Evolutionary conservation across 23 tunicate genomes (phyloP).

Genomic region (Oikopleura dioica): DNA sequence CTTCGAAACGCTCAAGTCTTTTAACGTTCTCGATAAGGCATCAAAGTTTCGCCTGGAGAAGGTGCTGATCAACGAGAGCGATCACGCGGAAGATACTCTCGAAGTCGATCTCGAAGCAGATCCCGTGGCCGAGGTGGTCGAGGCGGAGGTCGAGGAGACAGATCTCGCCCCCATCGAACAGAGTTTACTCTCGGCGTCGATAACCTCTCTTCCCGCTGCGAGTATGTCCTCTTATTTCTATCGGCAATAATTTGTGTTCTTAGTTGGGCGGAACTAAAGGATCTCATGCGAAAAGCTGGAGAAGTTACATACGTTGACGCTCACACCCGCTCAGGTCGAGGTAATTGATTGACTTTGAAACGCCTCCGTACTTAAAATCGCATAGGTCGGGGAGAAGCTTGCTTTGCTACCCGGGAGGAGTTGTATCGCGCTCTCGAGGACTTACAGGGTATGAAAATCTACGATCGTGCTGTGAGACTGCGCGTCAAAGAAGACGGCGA

Average conservation of each 20-base stretch:
- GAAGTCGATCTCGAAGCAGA: neutral
- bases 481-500: neutral
- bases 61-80: neutral
- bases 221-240: neutral
- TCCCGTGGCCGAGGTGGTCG: neutral
- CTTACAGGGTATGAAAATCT: neutral
- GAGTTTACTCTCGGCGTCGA: neutral
- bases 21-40: too few species aligned
- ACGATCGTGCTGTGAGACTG: neutral
- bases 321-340: neutral
- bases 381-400: neutral
- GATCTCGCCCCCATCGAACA: slow-evolving; percentile 1
- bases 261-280: neutral
- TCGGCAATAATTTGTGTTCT: neutral
- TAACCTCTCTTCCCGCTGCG: neutral
- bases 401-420: neutral
- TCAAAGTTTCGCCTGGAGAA: neutral
- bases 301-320: neutral
- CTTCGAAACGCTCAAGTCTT: too few species aligned
- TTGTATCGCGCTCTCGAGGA: neutral
- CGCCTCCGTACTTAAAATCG: too few species aligned
- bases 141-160: neutral
- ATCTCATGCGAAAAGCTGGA: neutral
- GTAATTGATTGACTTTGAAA: too few species aligned
- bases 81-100: neutral